Conservation (phyloP, 2,888 invertebrate species). For the Eupithecia vulgata region DNA sequence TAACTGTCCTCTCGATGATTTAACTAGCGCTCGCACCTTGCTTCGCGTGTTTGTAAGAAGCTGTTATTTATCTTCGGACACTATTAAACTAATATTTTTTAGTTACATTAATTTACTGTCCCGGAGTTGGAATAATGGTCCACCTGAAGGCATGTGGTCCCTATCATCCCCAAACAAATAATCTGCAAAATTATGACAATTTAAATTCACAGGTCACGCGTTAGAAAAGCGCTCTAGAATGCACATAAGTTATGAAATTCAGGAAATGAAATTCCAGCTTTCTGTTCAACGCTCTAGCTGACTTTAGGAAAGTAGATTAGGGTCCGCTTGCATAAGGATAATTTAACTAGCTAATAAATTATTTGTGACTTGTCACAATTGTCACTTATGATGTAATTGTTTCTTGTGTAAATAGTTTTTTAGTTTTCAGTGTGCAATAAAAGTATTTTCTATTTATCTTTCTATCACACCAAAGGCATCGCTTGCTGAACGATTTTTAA, state of each 20-base stretch:
- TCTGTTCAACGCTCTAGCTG: neutral
- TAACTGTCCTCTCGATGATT: conserved; percentile 59
- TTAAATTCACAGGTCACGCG: neutral
- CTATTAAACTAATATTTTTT: neutral
- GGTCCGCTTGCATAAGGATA: neutral
- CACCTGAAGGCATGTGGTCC: neutral
- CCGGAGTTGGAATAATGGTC: neutral
- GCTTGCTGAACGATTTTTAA: neutral
- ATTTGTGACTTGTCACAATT: neutral
- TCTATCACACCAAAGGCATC: neutral
- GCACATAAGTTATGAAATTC: neutral
- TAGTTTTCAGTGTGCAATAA: no score
- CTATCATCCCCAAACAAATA: neutral
- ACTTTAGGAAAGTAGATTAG: neutral
- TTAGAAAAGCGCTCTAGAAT: neutral
- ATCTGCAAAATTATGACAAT: neutral
- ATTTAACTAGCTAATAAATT: neutral
- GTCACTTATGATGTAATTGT: no score
- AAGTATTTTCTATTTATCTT: no score
- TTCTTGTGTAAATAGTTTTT: no score
- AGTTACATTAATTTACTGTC: neutral
- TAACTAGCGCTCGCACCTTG: conserved; percentile 60
- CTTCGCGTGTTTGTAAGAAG: conserved; percentile 53
- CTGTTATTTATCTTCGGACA: conserved; percentile 23
- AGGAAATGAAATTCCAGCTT: conserved; percentile 2